Evolutionary conservation across 2,113 vertebrate species (phyloP).

Genomic region (Paramisgurnus dabryanus): DNA sequence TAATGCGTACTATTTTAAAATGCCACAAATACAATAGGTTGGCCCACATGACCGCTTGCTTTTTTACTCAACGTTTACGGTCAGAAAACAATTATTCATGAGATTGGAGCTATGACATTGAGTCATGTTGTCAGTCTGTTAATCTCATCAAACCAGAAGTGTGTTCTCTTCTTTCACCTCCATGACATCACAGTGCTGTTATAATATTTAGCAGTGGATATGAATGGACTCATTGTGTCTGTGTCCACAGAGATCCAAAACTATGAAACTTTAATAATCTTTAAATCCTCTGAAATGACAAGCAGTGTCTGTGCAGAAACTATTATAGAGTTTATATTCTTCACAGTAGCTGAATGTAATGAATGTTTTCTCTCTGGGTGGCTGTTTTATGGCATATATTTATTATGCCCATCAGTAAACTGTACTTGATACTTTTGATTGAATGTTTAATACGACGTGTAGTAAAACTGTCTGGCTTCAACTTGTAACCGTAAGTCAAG

Average conservation of each 20-base stretch:
- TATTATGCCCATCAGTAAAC: slow-evolving; percentile 5
- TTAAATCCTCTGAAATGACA: background rate
- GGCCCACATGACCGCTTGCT: no score
- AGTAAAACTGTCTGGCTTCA: slow-evolving; percentile 21
- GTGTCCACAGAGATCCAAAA: slow-evolving; percentile 4
- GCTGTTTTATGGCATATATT: background rate
- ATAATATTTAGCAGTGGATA: slow-evolving; percentile 22
- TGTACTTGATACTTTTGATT: background rate
- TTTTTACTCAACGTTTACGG: background rate
- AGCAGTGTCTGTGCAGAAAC: slow-evolving; percentile 3
- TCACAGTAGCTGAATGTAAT: slow-evolving; percentile 24
- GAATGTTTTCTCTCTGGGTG: background rate
- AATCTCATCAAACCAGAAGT: background rate
- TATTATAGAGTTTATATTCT: slow-evolving; percentile 20
- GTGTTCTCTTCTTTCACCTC: background rate
- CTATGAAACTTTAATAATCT: slow-evolving; percentile 5
- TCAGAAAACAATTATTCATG: background rate
- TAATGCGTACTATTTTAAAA: no score
- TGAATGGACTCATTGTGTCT: slow-evolving; percentile 37
- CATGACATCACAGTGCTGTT: slow-evolving; percentile 33
- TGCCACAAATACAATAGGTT: no score
- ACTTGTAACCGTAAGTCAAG: background rate
- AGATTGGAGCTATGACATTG: background rate
- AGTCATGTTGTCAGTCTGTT: slow-evolving; percentile 8
- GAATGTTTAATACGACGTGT: slow-evolving; percentile 16